Evolutionary conservation across 2,888 invertebrate genomes (phyloP).

Genomic region (Stictocephala bisonia): DNA sequence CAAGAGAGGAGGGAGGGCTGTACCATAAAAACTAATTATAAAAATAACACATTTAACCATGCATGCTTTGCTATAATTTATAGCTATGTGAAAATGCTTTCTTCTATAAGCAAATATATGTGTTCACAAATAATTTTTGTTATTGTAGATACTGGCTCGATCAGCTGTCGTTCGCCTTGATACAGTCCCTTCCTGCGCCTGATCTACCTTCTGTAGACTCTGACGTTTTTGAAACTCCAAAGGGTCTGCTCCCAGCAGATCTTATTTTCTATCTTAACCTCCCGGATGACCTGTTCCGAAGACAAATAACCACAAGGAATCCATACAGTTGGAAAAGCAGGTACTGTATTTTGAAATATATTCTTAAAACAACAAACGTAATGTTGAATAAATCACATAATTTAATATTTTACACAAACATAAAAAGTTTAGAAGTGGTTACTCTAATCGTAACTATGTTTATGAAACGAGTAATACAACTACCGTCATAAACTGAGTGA

Average conservation of each 20-base stretch:
- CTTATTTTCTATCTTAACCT: slow-evolving; percentile 17
- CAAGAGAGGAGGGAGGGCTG: too few species aligned
- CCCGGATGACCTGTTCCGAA: slow-evolving; percentile 16
- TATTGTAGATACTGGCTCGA: slow-evolving; percentile 13
- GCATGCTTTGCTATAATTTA: too few species aligned
- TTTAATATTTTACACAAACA: too few species aligned
- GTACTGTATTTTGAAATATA: background rate
- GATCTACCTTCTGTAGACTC: background rate
- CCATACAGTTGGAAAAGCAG: background rate
- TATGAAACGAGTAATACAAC: too few species aligned
- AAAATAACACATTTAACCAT: too few species aligned
- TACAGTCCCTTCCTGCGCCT: background rate
- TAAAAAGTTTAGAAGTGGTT: too few species aligned
- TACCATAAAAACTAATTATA: too few species aligned
- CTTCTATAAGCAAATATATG: too few species aligned
- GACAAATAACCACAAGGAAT: slow-evolving; percentile 4
- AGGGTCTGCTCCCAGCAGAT: background rate
- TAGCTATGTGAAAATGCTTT: background rate
- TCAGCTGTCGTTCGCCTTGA: slow-evolving; percentile 2
- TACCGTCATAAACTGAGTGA: too few species aligned
- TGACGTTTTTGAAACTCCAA: background rate
- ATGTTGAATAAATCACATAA: too few species aligned
- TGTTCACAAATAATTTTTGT: background rate
- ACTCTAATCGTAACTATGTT: too few species aligned
- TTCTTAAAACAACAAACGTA: background rate